These are phyloP conservation scores for Megamerina dolium DNA, from an alignment of 2,888 invertebrate species.

Conservation along the genomic window DNA sequence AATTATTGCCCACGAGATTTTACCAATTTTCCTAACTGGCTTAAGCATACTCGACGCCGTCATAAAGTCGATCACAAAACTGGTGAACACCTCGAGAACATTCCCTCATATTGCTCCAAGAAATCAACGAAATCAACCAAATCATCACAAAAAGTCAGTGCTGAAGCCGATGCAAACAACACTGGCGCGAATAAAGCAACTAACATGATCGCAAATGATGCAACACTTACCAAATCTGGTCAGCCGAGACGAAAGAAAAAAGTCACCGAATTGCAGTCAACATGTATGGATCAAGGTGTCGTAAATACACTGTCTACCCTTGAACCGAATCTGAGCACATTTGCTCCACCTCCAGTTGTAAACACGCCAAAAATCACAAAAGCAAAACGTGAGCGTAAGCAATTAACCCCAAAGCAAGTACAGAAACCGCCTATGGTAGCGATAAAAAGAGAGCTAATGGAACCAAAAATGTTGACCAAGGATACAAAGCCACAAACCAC, in stretches of 20 bases:
- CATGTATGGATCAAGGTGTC: not conserved
- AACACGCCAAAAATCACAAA: conserved; percentile 17
- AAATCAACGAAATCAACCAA: conserved; percentile 35
- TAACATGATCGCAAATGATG: not conserved
- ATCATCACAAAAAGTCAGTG: not conserved
- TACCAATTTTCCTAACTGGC: conserved; percentile 57
- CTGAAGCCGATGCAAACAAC: not conserved
- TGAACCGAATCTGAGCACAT: conserved; percentile 6
- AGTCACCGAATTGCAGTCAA: conserved; percentile 5
- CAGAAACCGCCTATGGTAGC: conserved; percentile 29
- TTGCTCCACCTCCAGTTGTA: not conserved
- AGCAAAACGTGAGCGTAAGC: conserved; percentile 39
- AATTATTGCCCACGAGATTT: conserved; percentile 56
- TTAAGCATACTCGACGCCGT: conserved; percentile 55
- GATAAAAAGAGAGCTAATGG: conserved; percentile 21
- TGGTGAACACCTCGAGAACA: conserved; percentile 45
- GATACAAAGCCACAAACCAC: conserved; percentile 1
- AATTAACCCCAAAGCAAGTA: conserved; percentile 37
- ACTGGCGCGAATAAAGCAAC: conserved; percentile 4
- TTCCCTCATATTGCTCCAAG: conserved; percentile 47
- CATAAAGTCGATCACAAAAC: conserved; percentile 53
- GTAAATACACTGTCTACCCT: too few species aligned
- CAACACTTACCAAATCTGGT: too few species aligned
- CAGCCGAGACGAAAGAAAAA: conserved; percentile 21
- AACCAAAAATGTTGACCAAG: conserved; percentile 15